Percentiles rank a stretch among this genome's conserved stretches.
phyloP scores from a whole-genome alignment of 1,140 invertebrate genomes.

The Bradynema listronoti region DNA sequence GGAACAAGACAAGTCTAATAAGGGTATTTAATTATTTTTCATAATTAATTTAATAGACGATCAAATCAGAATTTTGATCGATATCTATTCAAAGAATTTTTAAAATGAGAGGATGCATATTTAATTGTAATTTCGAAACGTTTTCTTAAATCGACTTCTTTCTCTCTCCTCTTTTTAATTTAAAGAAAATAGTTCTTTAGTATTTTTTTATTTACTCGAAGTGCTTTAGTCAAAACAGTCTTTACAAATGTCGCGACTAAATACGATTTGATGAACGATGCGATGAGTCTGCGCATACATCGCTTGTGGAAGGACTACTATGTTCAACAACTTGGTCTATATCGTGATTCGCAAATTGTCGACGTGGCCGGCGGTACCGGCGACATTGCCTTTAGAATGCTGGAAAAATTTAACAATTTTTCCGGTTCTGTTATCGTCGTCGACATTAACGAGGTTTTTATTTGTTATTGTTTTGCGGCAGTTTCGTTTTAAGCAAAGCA shows the following conservation, averaged over 20 bases:
- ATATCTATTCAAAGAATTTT: too few species aligned
- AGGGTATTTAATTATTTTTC: conserved; percentile 32
- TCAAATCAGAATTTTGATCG: too few species aligned
- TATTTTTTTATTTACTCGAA: conserved; percentile 14
- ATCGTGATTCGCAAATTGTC: conserved; percentile 71
- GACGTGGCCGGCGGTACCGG: conserved; percentile 95
- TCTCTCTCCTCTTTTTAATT: too few species aligned
- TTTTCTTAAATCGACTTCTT: too few species aligned
- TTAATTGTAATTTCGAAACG: too few species aligned
- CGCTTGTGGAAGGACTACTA: conserved; percentile 94
- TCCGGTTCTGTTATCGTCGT: conserved; percentile 69
- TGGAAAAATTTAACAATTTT: conserved; percentile 13
- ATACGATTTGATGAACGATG: conserved; percentile 97
- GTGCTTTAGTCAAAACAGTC: conserved; percentile 62
- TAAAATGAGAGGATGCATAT: too few species aligned
- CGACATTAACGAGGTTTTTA: conserved; percentile 88
- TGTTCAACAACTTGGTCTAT: conserved; percentile 71
- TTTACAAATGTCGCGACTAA: conserved; percentile 87
- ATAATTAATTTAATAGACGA: too few species aligned
- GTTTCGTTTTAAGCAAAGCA: too few species aligned
- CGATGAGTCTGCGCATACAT: conserved; percentile 89
- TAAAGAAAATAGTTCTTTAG: too few species aligned
- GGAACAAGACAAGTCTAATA: conserved; percentile 43
- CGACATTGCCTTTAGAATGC: conserved; percentile 82
- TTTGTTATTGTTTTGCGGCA: too few species aligned